Evolutionary conservation across 2,888 invertebrate genomes (phyloP).

Genomic region (Leptopilina syphax): DNA sequence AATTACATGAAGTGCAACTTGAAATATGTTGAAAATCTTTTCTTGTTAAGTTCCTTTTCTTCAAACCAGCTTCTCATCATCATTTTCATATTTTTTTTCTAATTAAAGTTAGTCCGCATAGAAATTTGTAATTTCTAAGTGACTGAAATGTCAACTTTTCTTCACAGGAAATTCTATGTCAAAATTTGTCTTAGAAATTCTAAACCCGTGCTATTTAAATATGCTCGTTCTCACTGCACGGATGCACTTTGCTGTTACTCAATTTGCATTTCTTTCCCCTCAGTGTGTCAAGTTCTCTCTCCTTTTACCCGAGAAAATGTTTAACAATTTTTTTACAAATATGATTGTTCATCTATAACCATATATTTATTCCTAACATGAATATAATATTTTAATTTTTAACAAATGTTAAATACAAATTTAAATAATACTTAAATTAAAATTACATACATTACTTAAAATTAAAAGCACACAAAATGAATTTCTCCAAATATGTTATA

Average conservation of each 20-base stretch:
- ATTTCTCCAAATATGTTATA: too few relatives aligned
- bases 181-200: slow-evolving; percentile 4
- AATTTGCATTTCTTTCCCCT: neutral
- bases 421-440: too few relatives aligned
- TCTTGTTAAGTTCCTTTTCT: neutral
- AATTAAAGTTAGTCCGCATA: neutral
- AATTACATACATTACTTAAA: too few relatives aligned
- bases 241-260: neutral
- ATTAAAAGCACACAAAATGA: too few relatives aligned
- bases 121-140: neutral
- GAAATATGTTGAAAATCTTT: neutral
- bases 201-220: slow-evolving; percentile 12
- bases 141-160: neutral
- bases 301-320: neutral
- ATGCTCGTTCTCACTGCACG: slow-evolving; percentile 13
- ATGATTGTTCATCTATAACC: neutral
- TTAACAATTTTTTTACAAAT: neutral
- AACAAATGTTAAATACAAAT: too few relatives aligned
- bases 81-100: neutral
- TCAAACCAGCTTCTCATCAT: neutral
- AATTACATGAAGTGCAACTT: neutral
- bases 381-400: too few relatives aligned
- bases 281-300: neutral
- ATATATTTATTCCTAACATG: neutral
- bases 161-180: neutral